phyloP scores from a whole-genome alignment of 2,888 invertebrate species.

The Apamea monoglypha region DNA sequence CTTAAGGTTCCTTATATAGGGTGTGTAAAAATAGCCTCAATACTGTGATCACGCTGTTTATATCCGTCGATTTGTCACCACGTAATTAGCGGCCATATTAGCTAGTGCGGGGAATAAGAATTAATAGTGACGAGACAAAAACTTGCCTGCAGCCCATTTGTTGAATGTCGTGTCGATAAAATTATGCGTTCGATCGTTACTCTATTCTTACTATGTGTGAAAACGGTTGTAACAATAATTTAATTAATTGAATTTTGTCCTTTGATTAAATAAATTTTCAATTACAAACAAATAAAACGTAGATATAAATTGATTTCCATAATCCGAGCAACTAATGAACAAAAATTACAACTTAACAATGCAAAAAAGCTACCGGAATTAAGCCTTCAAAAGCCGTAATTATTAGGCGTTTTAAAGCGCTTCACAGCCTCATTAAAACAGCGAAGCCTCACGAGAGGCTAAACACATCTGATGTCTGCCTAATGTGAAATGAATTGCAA shows the following conservation, averaged over 20 bases:
- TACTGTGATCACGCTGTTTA: slow-evolving; percentile 41
- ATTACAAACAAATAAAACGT: neutral
- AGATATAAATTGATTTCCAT: slow-evolving; percentile 1
- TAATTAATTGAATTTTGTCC: slow-evolving; percentile 7
- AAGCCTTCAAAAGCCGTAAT: slow-evolving; percentile 26
- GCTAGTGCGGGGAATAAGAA: slow-evolving; percentile 32
- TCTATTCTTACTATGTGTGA: slow-evolving; percentile 16
- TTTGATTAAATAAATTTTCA: no score
- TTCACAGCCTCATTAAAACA: slow-evolving; percentile 31
- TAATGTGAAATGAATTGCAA: slow-evolving; percentile 61
- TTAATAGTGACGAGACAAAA: slow-evolving; percentile 54
- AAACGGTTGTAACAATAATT: slow-evolving; percentile 5
- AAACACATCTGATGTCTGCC: slow-evolving; percentile 51
- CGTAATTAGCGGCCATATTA: slow-evolving; percentile 58
- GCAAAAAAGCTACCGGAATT: slow-evolving; percentile 16
- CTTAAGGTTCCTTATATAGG: slow-evolving; percentile 58
- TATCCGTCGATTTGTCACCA: slow-evolving; percentile 37
- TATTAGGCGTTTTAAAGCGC: slow-evolving; percentile 28
- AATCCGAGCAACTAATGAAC: neutral
- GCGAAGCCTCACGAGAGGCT: slow-evolving; percentile 15
- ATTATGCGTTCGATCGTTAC: slow-evolving; percentile 18
- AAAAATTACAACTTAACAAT: neutral
- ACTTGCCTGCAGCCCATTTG: slow-evolving; percentile 19
- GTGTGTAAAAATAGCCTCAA: slow-evolving; percentile 58
- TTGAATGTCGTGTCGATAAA: slow-evolving; percentile 25